These are phyloP conservation scores for Temnothorax longispinosus DNA, from an alignment of 1,140 invertebrate genomes.

Conservation along the genomic window DNA sequence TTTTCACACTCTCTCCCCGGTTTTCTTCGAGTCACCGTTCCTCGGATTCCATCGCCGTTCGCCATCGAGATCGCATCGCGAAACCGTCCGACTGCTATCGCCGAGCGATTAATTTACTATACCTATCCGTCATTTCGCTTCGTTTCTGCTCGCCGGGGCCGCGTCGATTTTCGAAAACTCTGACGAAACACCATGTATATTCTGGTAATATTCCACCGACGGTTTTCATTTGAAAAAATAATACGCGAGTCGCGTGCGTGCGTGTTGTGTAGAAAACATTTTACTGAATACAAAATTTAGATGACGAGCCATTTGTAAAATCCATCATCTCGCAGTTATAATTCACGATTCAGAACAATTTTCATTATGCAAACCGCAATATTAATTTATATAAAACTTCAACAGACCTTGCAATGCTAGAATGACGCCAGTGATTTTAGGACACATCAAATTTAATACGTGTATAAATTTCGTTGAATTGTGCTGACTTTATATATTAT, in stretches of 20 bases:
- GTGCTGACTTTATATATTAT: not conserved
- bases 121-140: not conserved
- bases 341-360: constrained; percentile 29
- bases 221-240: constrained; percentile 25
- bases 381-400: not conserved
- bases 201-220: constrained; percentile 1
- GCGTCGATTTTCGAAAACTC: constrained; percentile 12
- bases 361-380: constrained; percentile 31
- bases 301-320: constrained; percentile 35
- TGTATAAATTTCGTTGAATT: constrained; percentile 2
- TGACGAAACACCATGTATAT: not conserved
- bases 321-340: constrained; percentile 33
- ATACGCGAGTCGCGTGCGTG: not conserved
- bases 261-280: constrained; percentile 4
- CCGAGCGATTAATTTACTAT: constrained; percentile 53
- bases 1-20: constrained; percentile 38
- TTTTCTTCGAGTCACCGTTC: constrained; percentile 55
- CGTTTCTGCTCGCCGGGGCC: not conserved
- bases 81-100: constrained; percentile 35
- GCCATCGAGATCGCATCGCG: constrained; percentile 26
- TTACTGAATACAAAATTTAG: constrained; percentile 34
- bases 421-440: not conserved
- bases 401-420: not conserved
- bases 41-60: constrained; percentile 2
- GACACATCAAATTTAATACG: not conserved